Percentiles rank a stretch among this genome's conserved stretches.
These are phyloP conservation scores for Sturnus vulgaris DNA, from an alignment of 2,113 vertebrate species.

Conservation along the genomic window DNA sequence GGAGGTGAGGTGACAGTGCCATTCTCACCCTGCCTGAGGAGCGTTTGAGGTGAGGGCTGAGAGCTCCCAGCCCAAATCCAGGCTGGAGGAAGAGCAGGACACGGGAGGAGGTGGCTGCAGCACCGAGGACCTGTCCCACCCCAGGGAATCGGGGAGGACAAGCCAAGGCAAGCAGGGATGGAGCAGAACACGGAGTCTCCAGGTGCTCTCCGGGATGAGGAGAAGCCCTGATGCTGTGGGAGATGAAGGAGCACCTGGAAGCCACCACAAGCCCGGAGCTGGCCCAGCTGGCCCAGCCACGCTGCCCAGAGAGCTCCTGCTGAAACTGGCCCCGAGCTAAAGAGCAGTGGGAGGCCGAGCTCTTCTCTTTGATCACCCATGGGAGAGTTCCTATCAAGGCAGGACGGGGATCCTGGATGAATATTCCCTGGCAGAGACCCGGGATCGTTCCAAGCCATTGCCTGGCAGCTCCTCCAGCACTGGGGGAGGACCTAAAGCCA, in stretches of 20 bases:
- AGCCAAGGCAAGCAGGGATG: neutral
- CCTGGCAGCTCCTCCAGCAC: neutral
- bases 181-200: neutral
- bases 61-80: no score
- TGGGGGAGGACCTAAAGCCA: neutral
- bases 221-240: neutral
- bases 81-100: no score
- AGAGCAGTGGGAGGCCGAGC: constrained; percentile 20
- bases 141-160: neutral
- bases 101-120: neutral
- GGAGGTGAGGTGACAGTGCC: neutral
- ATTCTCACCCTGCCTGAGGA: neutral
- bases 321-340: constrained; percentile 49
- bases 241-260: neutral
- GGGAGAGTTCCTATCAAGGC: neutral
- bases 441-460: neutral
- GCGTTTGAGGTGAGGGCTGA: no score
- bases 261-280: neutral
- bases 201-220: neutral
- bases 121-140: accelerated
- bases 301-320: constrained; percentile 4
- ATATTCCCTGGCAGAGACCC: neutral
- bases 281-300: constrained; percentile 4
- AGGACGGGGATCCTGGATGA: neutral
- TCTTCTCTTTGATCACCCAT: constrained; percentile 12